A percentile compares a stretch with the other conserved stretches of the same genome.
These are phyloP conservation scores for Beris morrisii DNA, from an alignment of 2,888 invertebrate species.

Conservation along the genomic window DNA sequence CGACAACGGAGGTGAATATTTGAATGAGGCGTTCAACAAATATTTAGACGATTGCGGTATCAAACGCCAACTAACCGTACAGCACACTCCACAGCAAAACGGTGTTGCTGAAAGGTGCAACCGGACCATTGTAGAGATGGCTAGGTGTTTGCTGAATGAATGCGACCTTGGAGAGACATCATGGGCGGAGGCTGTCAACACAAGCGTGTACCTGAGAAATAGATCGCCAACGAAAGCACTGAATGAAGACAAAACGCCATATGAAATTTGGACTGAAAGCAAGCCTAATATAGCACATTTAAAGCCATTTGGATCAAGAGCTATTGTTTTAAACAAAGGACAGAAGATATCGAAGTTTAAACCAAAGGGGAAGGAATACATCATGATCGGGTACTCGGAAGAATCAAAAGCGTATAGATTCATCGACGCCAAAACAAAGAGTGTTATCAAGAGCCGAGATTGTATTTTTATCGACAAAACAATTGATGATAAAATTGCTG, in stretches of 20 bases:
- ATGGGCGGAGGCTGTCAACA: slow-evolving; percentile 41
- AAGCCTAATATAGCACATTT: slow-evolving; percentile 39
- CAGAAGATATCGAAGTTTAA: slow-evolving; percentile 9
- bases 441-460: neutral
- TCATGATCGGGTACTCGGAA: neutral
- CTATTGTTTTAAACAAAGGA: slow-evolving; percentile 36
- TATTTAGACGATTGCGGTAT: slow-evolving; percentile 43
- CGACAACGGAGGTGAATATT: slow-evolving; percentile 45
- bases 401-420: slow-evolving; percentile 24
- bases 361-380: neutral
- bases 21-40: slow-evolving; percentile 38
- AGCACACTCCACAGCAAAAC: slow-evolving; percentile 43
- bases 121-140: slow-evolving; percentile 42
- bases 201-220: slow-evolving; percentile 39
- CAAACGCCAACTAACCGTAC: slow-evolving; percentile 41
- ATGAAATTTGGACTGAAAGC: slow-evolving; percentile 39
- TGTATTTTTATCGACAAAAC: no score
- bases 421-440: neutral
- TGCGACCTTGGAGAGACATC: slow-evolving; percentile 40
- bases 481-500: no score
- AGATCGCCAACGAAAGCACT: slow-evolving; percentile 32
- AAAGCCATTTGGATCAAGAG: slow-evolving; percentile 38
- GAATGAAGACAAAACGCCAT: slow-evolving; percentile 40
- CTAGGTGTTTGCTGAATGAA: slow-evolving; percentile 43
- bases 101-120: slow-evolving; percentile 44